Percentiles rank a stretch among this genome's conserved stretches.
phyloP scores from a whole-genome alignment of 2,888 invertebrate genomes.

The Andrena fulva region DNA sequence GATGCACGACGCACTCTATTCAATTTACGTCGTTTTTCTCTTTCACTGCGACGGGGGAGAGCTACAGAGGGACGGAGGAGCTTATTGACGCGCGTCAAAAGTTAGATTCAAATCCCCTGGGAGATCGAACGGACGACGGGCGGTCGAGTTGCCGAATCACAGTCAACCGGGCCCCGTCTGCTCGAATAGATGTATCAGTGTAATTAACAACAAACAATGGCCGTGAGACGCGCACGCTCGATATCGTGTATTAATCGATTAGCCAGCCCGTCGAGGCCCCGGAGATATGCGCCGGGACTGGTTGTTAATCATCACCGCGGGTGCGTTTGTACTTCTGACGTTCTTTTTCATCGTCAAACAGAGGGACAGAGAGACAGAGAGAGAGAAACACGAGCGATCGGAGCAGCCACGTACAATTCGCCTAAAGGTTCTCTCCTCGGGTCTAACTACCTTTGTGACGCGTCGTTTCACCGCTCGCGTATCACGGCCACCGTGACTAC shows the following conservation, averaged over 20 bases:
- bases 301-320: conserved; percentile 80
- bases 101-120: conserved; percentile 70
- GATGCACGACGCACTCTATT: conserved; percentile 43
- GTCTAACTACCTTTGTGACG: conserved; percentile 64
- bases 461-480: conserved; percentile 51
- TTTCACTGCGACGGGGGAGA: not conserved
- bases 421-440: conserved; percentile 52
- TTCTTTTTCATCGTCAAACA: conserved; percentile 55
- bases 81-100: conserved; percentile 56
- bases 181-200: conserved; percentile 77
- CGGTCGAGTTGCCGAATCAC: conserved; percentile 75
- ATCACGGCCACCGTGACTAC: conserved; percentile 44
- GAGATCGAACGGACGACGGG: conserved; percentile 64
- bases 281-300: conserved; percentile 70
- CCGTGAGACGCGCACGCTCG: conserved; percentile 72
- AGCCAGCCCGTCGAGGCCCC: conserved; percentile 67
- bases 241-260: conserved; percentile 81
- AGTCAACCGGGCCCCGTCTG: conserved; percentile 37
- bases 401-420: conserved; percentile 43
- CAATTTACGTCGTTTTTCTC: conserved; percentile 16
- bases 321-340: conserved; percentile 73
- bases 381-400: conserved; percentile 30
- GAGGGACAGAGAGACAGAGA: too few species aligned
- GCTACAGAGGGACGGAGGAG: not conserved
- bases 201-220: conserved; percentile 83